A percentile compares a stretch with the other conserved stretches of the same genome.
Evolutionary conservation across 2,797 vertebrate species (phyloP).

Genomic region (Chaunax sp.): DNA sequence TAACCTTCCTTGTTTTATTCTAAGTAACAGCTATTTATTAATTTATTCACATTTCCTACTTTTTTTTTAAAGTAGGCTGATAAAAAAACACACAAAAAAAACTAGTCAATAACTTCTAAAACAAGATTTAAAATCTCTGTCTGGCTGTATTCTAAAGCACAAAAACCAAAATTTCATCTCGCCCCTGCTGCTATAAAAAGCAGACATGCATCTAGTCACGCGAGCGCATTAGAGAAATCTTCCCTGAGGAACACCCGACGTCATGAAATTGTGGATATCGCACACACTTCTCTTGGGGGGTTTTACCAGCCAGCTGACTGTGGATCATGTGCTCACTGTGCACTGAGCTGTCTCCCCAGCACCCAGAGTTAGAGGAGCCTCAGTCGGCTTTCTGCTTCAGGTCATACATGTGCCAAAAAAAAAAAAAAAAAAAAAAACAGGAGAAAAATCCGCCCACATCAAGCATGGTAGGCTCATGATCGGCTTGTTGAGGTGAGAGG

Average conservation of each 20-base stretch:
- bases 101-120: not conserved
- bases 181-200: constrained; percentile 45
- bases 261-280: constrained; percentile 50
- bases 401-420: constrained; percentile 28
- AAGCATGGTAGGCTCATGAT: constrained; percentile 20
- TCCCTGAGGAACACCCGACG: constrained; percentile 43
- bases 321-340: constrained; percentile 57
- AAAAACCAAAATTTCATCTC: constrained; percentile 23
- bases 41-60: no score
- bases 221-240: constrained; percentile 29
- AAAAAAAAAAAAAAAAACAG: not conserved
- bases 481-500: constrained; percentile 27
- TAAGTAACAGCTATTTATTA: no score
- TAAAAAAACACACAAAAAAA: no score
- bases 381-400: constrained; percentile 39
- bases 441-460: constrained; percentile 41
- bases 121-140: no score
- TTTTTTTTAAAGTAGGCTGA: no score
- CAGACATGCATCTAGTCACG: constrained; percentile 22
- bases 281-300: constrained; percentile 24
- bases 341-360: constrained; percentile 50
- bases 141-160: not conserved
- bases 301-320: constrained; percentile 46
- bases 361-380: constrained; percentile 34
- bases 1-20: no score